These are phyloP conservation scores for Drosophila takahashii DNA, from an alignment of 1,140 invertebrate species.

Conservation along the genomic window DNA sequence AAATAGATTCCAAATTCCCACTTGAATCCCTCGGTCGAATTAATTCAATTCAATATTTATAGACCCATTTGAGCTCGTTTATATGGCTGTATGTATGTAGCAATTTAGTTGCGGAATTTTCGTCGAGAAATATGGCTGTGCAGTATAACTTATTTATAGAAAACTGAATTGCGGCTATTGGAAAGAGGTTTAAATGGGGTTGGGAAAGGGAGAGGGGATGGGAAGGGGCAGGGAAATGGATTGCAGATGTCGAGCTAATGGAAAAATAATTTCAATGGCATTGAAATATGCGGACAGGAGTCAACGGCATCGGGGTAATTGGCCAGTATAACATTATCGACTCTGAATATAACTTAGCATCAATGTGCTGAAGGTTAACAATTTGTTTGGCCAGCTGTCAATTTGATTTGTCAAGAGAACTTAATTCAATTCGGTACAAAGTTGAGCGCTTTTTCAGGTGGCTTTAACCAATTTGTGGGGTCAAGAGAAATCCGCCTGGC, in stretches of 20 bases:
- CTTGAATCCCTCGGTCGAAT: conserved; percentile 29
- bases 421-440: conserved; percentile 14
- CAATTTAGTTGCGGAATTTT: conserved; percentile 53
- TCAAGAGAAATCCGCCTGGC: conserved; percentile 36
- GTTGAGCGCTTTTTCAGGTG: background rate
- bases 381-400: conserved; percentile 29
- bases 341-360: conserved; percentile 15
- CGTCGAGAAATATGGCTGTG: conserved; percentile 26
- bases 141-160: conserved; percentile 69
- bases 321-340: conserved; percentile 14
- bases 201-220: too few relatives aligned
- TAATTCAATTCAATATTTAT: conserved; percentile 74
- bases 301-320: conserved; percentile 28
- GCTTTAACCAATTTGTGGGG: conserved; percentile 20
- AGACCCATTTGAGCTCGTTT: conserved; percentile 40
- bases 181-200: conserved; percentile 13
- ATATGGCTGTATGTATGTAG: conserved; percentile 17
- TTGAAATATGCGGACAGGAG: conserved; percentile 25
- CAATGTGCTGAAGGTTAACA: conserved; percentile 13
- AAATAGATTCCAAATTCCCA: conserved; percentile 39
- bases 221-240: conserved; percentile 5
- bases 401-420: background rate
- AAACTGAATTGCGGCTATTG: conserved; percentile 41
- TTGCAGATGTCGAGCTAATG: conserved; percentile 31
- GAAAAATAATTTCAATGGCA: conserved; percentile 41